Evolutionary conservation across 2,888 invertebrate species (phyloP).

Genomic region (Luperina nickerlii): DNA sequence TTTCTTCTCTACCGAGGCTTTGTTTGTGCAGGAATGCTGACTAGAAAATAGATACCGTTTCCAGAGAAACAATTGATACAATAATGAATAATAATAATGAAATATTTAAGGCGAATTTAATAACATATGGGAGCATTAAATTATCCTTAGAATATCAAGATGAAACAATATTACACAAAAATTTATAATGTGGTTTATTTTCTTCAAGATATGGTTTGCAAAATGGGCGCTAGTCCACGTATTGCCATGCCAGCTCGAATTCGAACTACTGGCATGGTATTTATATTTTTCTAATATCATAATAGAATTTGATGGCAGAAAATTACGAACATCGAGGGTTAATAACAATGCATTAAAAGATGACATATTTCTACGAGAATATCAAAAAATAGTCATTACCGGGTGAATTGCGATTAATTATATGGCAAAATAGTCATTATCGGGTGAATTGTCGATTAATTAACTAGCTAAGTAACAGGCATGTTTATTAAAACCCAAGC

Average conservation of each 20-base stretch:
- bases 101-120: conserved; percentile 21
- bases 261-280: conserved; percentile 9
- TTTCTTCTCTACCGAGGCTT: conserved; percentile 10
- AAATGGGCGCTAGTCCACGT: background rate
- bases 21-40: conserved; percentile 9
- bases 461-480: background rate
- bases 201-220: conserved; percentile 5
- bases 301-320: conserved; percentile 54
- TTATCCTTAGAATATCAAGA: conserved; percentile 31
- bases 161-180: conserved; percentile 3
- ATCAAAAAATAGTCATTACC: conserved; percentile 3
- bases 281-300: conserved; percentile 11
- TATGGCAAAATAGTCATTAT: background rate
- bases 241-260: conserved; percentile 5
- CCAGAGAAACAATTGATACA: conserved; percentile 34
- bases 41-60: conserved; percentile 10
- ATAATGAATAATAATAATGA: conserved; percentile 3
- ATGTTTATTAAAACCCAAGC: background rate
- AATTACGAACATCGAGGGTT: conserved; percentile 61
- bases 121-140: conserved; percentile 15
- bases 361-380: conserved; percentile 17
- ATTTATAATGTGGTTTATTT: background rate
- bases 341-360: conserved; percentile 27
- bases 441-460: background rate
- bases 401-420: background rate